Conservation (phyloP, 2,113 vertebrate genomes). For the Bagarius yarrelli region DNA sequence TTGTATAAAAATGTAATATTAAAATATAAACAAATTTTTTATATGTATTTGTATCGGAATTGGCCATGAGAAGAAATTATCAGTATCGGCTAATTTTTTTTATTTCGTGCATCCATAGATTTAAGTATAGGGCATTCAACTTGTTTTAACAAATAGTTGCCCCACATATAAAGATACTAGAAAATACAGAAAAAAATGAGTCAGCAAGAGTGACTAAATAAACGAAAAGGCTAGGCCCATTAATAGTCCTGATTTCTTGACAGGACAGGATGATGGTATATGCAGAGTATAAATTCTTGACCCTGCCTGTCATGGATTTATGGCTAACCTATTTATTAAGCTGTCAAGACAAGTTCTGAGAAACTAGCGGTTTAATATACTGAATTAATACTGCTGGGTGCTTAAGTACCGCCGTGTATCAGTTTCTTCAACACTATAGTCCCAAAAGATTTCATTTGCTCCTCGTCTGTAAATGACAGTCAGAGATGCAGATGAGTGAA, state of each 20-base stretch:
- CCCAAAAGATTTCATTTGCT: constrained; percentile 1
- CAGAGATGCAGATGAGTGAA: background rate
- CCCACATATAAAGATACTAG: background rate
- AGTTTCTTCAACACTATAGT: background rate
- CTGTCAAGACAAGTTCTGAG: background rate
- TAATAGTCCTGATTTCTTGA: background rate
- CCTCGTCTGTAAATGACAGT: background rate
- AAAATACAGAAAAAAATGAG: background rate
- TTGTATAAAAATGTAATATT: no score
- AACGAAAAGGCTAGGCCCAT: background rate
- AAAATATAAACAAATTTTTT: no score
- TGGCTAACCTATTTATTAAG: background rate
- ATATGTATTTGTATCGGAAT: no score
- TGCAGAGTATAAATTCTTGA: background rate
- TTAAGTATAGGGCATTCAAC: background rate
- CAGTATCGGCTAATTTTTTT: no score
- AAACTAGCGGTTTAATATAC: background rate
- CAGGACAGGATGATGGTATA: background rate
- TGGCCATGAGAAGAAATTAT: no score
- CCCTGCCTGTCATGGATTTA: background rate
- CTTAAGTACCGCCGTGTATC: background rate
- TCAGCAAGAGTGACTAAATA: background rate
- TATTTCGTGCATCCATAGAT: no score
- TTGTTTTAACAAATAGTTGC: background rate
- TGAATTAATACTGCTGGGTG: background rate